Evolutionary conservation across 2,797 vertebrate species (phyloP), one percentile per base, ranked within the genome.

Genomic region (Uromys caudimaculatus): DNA sequence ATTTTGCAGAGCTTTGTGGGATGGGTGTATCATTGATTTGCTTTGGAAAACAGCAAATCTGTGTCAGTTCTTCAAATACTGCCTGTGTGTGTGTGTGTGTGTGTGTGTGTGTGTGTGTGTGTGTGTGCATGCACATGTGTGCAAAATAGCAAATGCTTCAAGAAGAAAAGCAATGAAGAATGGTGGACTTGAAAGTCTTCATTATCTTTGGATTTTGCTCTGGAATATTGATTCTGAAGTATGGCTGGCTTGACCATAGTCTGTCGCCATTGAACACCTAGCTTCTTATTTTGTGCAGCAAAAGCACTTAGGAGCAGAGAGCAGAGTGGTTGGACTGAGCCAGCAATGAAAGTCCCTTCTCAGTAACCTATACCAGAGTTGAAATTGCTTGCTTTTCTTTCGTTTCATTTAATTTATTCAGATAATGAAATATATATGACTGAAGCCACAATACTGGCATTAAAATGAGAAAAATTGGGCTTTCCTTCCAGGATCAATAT

Each of bases 1-100:
- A 60, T 62, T 78, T 56, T 91, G n/a, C 35, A 90, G 73, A 73
- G 12, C 8, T 92, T 88, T 21, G 7, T 91, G 93, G 77, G n/a
- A 35, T 76, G 11, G 90, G 0, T 47, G 14, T n/a, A 60, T 93
- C 84, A 41, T 29, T 54, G 41, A 21, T 79, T 77, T 67, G 17
- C 41, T 75, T 84, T 24, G 58, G 64, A 67, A 93, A 85, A 47
- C 87, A n/a, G n/a, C n/a, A n/a, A n/a, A n/a, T 93, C n/a, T 92
- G 52, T 44, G 6, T 16, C 32, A 62, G 2, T 24, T 81, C 38
- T 87, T 88, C 54, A 78, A 73, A 67, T 52, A 82, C 56, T 67
- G 12, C 38, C 60, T n/a, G n/a, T n/a, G n/a, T n/a, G n/a, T n/a
- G n/a, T n/a, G n/a, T n/a, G n/a, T n/a, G n/a, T n/a, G n/a, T n/a